A percentile compares a stretch with the other conserved stretches of the same genome.
These are phyloP conservation scores for Sylvilagus bachmani DNA, from an alignment of 2,113 vertebrate species.

Conservation along the genomic window DNA sequence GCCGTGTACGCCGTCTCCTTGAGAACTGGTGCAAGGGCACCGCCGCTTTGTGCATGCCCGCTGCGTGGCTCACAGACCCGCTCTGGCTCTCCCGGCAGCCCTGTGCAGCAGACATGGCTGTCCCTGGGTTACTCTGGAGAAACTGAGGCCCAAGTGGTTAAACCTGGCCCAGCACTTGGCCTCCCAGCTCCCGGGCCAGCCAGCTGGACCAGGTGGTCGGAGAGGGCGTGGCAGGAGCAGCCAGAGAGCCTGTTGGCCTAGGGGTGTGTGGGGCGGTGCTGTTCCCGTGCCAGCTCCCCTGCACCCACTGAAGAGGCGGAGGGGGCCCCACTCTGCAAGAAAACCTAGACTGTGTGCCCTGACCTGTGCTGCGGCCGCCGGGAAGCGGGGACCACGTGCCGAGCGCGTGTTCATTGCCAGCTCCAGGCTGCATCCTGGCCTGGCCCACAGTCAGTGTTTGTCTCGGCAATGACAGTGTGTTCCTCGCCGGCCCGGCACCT, in stretches of 20 bases:
- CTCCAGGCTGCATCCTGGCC: neutral
- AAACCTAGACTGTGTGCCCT: neutral
- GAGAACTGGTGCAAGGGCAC: neutral
- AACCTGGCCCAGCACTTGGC: neutral
- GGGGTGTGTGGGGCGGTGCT: fast-evolving
- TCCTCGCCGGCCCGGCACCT: slow-evolving; percentile 31
- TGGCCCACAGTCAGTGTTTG: slow-evolving; percentile 67
- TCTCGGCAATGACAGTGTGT: slow-evolving; percentile 67
- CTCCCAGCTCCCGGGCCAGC: neutral
- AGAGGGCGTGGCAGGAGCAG: neutral
- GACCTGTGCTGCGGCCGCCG: neutral
- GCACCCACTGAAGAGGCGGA: neutral
- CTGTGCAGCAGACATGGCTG: fast-evolving
- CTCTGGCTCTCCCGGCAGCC: neutral
- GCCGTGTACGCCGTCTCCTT: neutral
- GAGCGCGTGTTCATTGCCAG: neutral
- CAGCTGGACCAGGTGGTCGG: neutral
- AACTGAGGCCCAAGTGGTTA: neutral
- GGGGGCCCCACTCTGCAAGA: neutral
- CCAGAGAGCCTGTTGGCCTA: neutral
- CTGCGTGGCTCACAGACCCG: neutral
- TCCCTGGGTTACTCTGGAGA: neutral
- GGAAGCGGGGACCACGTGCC: neutral
- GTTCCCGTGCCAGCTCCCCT: fast-evolving
- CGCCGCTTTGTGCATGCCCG: neutral